Conservation (phyloP, 2,113 vertebrate genomes). For the Urocolius indicus region DNA sequence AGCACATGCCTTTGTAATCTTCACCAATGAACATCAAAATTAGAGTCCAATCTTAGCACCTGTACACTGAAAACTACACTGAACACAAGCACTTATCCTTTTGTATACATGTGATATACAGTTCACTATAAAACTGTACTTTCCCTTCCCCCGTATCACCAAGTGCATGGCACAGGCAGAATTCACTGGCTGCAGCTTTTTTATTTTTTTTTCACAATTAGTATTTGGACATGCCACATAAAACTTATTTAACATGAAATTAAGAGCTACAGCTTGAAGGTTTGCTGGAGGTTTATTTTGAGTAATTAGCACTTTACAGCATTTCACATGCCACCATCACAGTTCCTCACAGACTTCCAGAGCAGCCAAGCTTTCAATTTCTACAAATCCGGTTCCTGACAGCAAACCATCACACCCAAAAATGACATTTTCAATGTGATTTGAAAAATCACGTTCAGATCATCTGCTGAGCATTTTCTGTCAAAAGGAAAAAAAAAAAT, state of each 20-base stretch:
- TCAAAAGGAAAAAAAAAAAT: not conserved
- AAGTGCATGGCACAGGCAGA: not conserved
- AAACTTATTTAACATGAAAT: not conserved
- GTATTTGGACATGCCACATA: not conserved
- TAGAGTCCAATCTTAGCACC: not conserved
- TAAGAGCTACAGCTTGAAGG: not conserved
- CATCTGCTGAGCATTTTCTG: not conserved
- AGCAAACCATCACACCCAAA: not conserved
- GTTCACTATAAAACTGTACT: not conserved
- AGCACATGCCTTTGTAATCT: not conserved
- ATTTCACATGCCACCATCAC: not conserved
- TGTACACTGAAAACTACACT: not conserved
- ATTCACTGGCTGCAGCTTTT: not conserved
- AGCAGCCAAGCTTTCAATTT: not conserved
- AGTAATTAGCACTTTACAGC: not conserved
- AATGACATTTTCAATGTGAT: not conserved
- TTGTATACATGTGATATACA: not conserved
- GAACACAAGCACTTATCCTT: not conserved
- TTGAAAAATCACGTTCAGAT: not conserved
- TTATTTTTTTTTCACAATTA: not conserved
- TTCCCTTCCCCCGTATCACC: fast-evolving
- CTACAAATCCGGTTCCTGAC: not conserved
- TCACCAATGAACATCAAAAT: not conserved
- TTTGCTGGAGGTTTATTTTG: not conserved
- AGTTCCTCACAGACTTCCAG: not conserved